These are phyloP conservation scores for Heteromyza rotundicornis DNA, from an alignment of 2,888 invertebrate species.

Conservation along the genomic window DNA sequence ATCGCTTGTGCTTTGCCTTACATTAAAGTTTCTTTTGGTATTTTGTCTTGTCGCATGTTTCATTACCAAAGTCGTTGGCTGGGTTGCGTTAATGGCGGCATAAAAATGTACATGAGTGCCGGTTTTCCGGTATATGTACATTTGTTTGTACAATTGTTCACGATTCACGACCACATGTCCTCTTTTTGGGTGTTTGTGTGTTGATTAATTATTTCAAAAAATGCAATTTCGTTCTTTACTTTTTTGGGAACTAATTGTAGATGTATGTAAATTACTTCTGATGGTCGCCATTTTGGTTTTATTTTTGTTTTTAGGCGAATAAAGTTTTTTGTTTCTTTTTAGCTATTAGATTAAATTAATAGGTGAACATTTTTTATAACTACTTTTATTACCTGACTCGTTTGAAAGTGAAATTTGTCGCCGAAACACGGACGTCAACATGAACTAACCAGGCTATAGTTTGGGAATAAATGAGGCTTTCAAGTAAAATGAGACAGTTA, in stretches of 20 bases:
- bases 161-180: background rate
- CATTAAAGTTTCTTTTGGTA: background rate
- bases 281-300: background rate
- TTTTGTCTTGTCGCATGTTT: background rate
- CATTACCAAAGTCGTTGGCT: background rate
- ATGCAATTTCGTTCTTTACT: background rate
- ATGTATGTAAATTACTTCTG: background rate
- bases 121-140: background rate
- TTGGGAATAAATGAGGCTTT: no score
- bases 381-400: no score
- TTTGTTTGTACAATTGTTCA: background rate
- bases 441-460: no score
- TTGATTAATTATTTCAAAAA: constrained; percentile 10
- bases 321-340: no score
- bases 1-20: background rate
- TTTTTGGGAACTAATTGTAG: background rate
- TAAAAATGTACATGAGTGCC: background rate
- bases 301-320: no score
- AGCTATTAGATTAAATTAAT: no score
- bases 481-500: no score
- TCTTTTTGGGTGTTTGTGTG: no score
- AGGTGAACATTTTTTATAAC: no score
- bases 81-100: background rate
- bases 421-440: no score
- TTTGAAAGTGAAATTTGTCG: no score